These are phyloP conservation scores for Listrodromus nycthemerus DNA, from an alignment of 2,888 invertebrate genomes.

Conservation along the genomic window DNA sequence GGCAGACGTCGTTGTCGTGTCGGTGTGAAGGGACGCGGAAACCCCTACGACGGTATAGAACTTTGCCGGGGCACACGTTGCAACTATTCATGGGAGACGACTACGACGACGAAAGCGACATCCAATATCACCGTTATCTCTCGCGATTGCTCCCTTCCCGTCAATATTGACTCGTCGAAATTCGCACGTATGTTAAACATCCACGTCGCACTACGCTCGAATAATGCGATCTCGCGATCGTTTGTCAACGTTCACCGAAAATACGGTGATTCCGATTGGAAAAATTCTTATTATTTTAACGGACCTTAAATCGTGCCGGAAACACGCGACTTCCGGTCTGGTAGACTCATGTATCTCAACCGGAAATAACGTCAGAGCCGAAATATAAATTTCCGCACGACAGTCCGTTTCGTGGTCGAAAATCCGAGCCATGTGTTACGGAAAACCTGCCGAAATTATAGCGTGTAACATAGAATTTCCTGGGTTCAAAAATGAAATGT, in stretches of 20 bases:
- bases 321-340: too few species aligned
- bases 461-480: too few species aligned
- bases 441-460: too few species aligned
- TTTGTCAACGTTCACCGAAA: background rate
- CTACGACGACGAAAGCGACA: conserved; percentile 78
- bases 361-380: too few species aligned
- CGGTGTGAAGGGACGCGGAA: conserved; percentile 60
- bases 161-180: conserved; percentile 81
- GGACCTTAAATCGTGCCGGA: too few species aligned
- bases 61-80: conserved; percentile 55
- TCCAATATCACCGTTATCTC: conserved; percentile 83
- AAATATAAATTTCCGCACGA: too few species aligned
- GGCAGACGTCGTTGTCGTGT: conserved; percentile 59
- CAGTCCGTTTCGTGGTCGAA: too few species aligned
- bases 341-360: too few species aligned
- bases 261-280: too few species aligned
- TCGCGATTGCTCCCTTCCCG: conserved; percentile 72
- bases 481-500: too few species aligned
- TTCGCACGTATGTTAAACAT: conserved; percentile 63
- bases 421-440: too few species aligned
- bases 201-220: background rate
- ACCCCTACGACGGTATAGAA: conserved; percentile 52
- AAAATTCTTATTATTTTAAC: too few species aligned
- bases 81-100: conserved; percentile 65
- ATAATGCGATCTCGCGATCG: conserved; percentile 4